Conservation (phyloP, 2,888 invertebrate genomes). For the Leptinotarsa peninsularis region DNA sequence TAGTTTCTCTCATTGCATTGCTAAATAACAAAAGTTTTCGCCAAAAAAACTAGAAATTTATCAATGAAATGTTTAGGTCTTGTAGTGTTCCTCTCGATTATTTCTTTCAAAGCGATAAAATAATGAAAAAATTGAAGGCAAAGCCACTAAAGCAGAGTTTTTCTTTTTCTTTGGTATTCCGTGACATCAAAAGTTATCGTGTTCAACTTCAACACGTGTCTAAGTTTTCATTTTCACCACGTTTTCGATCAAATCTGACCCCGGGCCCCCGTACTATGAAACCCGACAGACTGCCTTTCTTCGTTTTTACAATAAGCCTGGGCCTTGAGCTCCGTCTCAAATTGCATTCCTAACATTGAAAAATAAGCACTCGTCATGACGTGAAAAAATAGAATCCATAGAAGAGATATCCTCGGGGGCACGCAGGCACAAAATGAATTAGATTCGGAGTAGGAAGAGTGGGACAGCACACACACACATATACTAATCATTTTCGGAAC, state of each 20-base stretch:
- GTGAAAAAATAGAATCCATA: conserved; percentile 51
- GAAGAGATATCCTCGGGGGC: conserved; percentile 33
- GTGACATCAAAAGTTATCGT: no score
- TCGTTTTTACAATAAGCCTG: conserved; percentile 1
- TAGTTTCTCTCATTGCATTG: no score
- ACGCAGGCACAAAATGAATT: conserved; percentile 30
- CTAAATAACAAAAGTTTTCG: no score
- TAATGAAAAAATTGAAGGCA: no score
- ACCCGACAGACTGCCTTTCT: background rate
- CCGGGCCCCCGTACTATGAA: conserved; percentile 14
- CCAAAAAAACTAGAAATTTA: no score
- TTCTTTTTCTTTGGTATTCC: no score
- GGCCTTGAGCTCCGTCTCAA: conserved; percentile 13
- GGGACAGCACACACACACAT: conserved; percentile 48
- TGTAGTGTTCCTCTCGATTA: no score
- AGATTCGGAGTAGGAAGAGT: conserved; percentile 30
- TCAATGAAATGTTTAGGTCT: no score
- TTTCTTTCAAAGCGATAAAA: no score
- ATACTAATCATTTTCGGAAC: conserved; percentile 60
- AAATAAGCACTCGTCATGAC: conserved; percentile 32
- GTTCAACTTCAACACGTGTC: no score
- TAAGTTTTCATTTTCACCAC: no score
- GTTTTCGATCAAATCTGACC: background rate
- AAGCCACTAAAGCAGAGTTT: no score
- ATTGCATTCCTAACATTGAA: conserved; percentile 20